Evolutionary conservation across 2,113 vertebrate genomes (phyloP), one percentile per base, ranked within the genome.

Genomic region (Setophaga coronata): DNA sequence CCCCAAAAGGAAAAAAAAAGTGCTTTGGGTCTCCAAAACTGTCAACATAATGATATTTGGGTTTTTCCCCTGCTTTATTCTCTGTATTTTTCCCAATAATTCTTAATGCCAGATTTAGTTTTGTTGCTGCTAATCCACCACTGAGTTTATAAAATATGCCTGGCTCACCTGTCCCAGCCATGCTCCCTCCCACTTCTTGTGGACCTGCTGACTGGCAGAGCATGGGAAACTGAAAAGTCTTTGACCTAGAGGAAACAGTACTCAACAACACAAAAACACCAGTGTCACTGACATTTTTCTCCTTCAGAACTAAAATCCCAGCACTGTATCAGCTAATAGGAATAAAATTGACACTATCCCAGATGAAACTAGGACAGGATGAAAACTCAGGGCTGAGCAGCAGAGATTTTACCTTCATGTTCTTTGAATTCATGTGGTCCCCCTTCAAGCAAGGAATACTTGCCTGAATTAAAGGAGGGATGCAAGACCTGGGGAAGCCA

Each of bases 111-210:
- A 9, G 8, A 58, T 90, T 87, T 58, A 45, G 5, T 66, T 61
- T 28, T 72, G 7, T 53, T 78, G 50, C 56, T 62, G 11, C 47
- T 61, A 42, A 34, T 10, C 19, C 50, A 54, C 28, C 14, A 40
- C 8, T 19, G 14, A 57, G 4, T 56, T 81, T 36, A 53, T 48
- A 69, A 85, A 88, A 69, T n/a, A 58, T 0, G 0, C 14, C 18
- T 45, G 14, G 18, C 18, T 58, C 51, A 66, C 15, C 14, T 66
- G 60, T 25, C 36, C 33, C 43, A 67, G 38, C 11, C 45, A 34
- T 26, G 47, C 14, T 61, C 29, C 11, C 14, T 76, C 47, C 13
- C 24, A 12, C 17, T 48, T 54, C n/a, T 29, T 47, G 20, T 54
- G n/a, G 14, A n/a, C 19, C 15, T 74, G 16, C 33, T 60, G 53